Evolutionary conservation across 2,797 vertebrate genomes (phyloP).

Genomic region (Dallia pectoralis): DNA sequence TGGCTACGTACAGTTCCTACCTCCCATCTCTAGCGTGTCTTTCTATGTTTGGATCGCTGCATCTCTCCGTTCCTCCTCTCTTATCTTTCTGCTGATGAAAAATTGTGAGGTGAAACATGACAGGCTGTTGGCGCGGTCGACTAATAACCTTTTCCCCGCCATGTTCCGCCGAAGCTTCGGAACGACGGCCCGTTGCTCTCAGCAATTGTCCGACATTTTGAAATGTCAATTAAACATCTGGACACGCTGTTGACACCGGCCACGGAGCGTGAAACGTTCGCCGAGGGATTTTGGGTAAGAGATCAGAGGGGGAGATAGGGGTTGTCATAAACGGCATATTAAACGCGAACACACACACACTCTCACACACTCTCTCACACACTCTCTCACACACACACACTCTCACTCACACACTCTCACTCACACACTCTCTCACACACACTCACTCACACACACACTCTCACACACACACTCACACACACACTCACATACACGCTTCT

Average conservation of each 20-base stretch:
- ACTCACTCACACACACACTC: too few relatives aligned
- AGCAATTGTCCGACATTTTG: conserved; percentile 26
- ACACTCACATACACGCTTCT: background rate
- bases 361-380: too few relatives aligned
- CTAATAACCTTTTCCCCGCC: conserved; percentile 40
- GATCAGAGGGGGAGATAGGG: background rate
- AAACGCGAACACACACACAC: conserved; percentile 36
- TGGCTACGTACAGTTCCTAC: background rate
- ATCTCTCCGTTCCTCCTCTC: conserved; percentile 3
- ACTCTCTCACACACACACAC: conserved; percentile 17
- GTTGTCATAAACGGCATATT: conserved; percentile 17
- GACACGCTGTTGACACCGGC: conserved; percentile 36
- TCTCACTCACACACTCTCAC: background rate
- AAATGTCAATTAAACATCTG: conserved; percentile 52
- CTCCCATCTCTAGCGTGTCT: conserved; percentile 14
- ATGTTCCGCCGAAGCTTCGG: conserved; percentile 28
- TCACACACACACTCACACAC: background rate
- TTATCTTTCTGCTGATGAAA: conserved; percentile 6
- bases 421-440: too few relatives aligned
- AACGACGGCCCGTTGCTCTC: conserved; percentile 31
- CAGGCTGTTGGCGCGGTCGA: conserved; percentile 33
- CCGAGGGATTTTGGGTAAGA: background rate
- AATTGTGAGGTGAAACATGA: conserved; percentile 36
- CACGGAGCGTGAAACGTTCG: background rate
- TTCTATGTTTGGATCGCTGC: background rate